These are phyloP conservation scores for Patella pellucida DNA, from an alignment of 2,888 invertebrate species.

Conservation along the genomic window DNA sequence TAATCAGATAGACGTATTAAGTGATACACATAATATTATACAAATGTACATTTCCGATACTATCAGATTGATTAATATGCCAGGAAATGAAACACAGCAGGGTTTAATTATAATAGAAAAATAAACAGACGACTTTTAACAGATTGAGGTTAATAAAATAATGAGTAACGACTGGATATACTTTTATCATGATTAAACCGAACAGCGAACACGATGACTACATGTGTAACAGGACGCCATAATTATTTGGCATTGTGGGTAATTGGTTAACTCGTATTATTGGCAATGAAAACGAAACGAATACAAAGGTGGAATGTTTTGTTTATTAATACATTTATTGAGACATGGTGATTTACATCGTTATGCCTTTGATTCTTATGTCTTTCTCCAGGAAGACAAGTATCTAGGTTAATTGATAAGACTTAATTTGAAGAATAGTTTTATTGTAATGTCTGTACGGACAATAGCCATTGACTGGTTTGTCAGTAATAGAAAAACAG, in stretches of 20 bases:
- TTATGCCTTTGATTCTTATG: conserved; percentile 7
- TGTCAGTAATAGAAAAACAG: no score
- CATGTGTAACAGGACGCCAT: not conserved
- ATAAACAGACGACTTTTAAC: not conserved
- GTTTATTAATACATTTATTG: conserved; percentile 9
- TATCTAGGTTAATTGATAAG: conserved; percentile 4
- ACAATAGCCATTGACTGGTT: no score
- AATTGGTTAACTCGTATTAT: not conserved
- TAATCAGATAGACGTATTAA: no score
- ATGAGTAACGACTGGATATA: not conserved
- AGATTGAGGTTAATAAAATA: conserved; percentile 4
- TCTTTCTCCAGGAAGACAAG: conserved; percentile 7
- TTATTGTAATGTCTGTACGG: no score
- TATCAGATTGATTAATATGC: no score
- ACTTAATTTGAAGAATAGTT: no score
- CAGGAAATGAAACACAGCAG: not conserved
- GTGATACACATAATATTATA: no score
- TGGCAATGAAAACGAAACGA: conserved; percentile 5
- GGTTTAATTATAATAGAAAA: conserved; percentile 1
- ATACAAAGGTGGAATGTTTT: conserved; percentile 6
- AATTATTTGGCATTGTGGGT: conserved; percentile 7
- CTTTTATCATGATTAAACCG: no score
- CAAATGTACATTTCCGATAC: no score
- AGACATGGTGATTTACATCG: not conserved
- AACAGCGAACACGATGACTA: no score